phyloP scores from a whole-genome alignment of 2,113 vertebrate species.

The Microcebus griseorufus region DNA sequence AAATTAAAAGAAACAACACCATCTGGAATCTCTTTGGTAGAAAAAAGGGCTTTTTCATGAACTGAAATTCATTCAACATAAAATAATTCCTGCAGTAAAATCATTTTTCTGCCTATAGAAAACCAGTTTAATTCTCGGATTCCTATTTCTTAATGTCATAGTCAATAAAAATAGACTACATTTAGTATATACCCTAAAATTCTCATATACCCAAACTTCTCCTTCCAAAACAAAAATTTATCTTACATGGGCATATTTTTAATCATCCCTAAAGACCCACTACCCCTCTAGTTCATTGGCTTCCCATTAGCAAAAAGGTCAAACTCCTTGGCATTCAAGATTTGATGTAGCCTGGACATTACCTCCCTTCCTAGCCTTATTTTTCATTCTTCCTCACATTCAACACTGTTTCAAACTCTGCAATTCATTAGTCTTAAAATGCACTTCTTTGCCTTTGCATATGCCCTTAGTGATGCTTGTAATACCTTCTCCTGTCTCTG shows the following conservation, averaged over 20 bases:
- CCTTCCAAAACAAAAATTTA: background rate
- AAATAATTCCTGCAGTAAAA: constrained; percentile 21
- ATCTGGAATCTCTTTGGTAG: constrained; percentile 31
- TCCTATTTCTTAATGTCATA: background rate
- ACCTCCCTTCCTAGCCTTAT: background rate
- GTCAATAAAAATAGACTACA: background rate
- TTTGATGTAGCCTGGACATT: background rate
- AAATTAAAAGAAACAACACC: constrained; percentile 41
- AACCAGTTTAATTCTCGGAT: background rate
- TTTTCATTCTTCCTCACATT: background rate
- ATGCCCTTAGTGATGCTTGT: background rate
- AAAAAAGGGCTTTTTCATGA: background rate
- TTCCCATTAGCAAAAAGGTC: background rate
- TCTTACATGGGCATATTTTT: background rate
- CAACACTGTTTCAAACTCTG: background rate
- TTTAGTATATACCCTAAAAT: background rate
- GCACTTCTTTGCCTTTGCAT: background rate
- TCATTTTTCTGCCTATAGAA: background rate
- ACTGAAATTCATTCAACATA: constrained; percentile 3
- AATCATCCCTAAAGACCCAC: background rate
- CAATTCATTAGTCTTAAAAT: background rate
- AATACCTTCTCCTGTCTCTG: background rate
- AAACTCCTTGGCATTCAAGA: background rate
- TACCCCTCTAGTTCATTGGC: background rate
- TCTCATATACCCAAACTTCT: background rate